Percentiles rank a stretch among this genome's conserved stretches.
These are phyloP conservation scores for Troides helena DNA, from an alignment of 2,888 invertebrate genomes.

Conservation along the genomic window DNA sequence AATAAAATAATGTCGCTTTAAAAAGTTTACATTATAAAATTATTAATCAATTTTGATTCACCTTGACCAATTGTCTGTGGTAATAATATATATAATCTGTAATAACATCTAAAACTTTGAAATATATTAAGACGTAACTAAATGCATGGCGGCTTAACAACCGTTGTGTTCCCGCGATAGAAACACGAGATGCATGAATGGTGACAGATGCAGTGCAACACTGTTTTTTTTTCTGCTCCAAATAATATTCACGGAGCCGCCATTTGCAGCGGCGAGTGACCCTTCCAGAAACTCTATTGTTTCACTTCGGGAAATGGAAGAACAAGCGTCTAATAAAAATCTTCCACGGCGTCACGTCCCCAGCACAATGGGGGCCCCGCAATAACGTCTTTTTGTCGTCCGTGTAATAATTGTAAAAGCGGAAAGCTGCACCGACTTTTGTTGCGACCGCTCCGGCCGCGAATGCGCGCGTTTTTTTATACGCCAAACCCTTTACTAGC, in stretches of 20 bases:
- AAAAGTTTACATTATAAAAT: too few relatives aligned
- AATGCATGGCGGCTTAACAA: conserved; percentile 9
- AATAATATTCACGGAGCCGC: conserved; percentile 26
- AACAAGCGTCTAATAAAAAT: conserved; percentile 28
- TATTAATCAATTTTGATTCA: too few relatives aligned
- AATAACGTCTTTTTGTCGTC: conserved; percentile 27
- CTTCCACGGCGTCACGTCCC: conserved; percentile 22
- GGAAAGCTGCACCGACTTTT: conserved; percentile 28
- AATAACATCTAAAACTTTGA: too few relatives aligned
- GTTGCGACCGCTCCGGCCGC: conserved; percentile 17
- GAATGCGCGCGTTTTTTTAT: conserved; percentile 22
- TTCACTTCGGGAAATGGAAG: conserved; percentile 27
- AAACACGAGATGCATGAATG: conserved; percentile 28
- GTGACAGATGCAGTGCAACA: conserved; percentile 22
- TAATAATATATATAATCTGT: too few relatives aligned
- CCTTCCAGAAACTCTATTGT: conserved; percentile 27
- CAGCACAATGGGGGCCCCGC: conserved; percentile 24
- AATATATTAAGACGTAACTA: conserved; percentile 12
- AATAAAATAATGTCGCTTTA: too few relatives aligned
- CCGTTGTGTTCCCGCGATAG: neutral
- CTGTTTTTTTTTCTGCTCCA: conserved; percentile 17
- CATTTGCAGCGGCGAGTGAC: conserved; percentile 27
- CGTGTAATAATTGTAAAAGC: conserved; percentile 27
- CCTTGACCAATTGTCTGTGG: too few relatives aligned
- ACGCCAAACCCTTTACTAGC: conserved; percentile 22